Percentiles rank a stretch among this genome's conserved stretches.
Conservation (phyloP, 2,888 invertebrate genomes). For the Apoderus coryli region DNA sequence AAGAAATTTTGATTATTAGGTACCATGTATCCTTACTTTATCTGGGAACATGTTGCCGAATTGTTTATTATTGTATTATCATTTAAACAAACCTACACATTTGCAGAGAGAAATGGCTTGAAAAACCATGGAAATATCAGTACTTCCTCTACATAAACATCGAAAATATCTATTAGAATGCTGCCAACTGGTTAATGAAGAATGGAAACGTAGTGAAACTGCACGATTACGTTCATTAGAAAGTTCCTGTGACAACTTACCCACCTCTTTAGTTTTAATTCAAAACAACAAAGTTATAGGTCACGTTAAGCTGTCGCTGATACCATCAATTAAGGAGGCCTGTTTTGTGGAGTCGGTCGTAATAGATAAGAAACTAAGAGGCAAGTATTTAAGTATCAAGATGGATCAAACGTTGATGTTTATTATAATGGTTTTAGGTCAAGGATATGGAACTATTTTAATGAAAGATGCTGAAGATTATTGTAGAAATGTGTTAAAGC, state of each 20-base stretch:
- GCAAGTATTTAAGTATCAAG: no score
- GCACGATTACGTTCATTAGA: slow-evolving; percentile 62
- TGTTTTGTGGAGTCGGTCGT: slow-evolving; percentile 76
- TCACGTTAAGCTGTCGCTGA: slow-evolving; percentile 63
- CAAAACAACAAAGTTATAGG: slow-evolving; percentile 46
- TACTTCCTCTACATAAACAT: slow-evolving; percentile 57
- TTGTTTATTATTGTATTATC: no score
- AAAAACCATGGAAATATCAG: slow-evolving; percentile 26
- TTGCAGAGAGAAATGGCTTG: no score
- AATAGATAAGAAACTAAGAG: slow-evolving; percentile 53
- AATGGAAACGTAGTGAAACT: slow-evolving; percentile 73
- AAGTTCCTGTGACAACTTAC: slow-evolving; percentile 55
- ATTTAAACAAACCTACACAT: no score
- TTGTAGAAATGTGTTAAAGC: slow-evolving; percentile 43
- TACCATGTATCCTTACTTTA: no score
- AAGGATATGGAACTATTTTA: slow-evolving; percentile 61
- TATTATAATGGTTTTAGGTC: no score
- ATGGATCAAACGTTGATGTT: no score
- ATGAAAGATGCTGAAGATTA: slow-evolving; percentile 64
- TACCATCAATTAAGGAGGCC: slow-evolving; percentile 52
- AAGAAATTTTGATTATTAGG: no score
- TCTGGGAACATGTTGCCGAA: no score
- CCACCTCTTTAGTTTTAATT: slow-evolving; percentile 56
- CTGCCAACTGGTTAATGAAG: slow-evolving; percentile 65
- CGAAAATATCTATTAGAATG: slow-evolving; percentile 57